phyloP scores from a whole-genome alignment of 2,797 vertebrate species.

The Setipinna tenuifilis region DNA sequence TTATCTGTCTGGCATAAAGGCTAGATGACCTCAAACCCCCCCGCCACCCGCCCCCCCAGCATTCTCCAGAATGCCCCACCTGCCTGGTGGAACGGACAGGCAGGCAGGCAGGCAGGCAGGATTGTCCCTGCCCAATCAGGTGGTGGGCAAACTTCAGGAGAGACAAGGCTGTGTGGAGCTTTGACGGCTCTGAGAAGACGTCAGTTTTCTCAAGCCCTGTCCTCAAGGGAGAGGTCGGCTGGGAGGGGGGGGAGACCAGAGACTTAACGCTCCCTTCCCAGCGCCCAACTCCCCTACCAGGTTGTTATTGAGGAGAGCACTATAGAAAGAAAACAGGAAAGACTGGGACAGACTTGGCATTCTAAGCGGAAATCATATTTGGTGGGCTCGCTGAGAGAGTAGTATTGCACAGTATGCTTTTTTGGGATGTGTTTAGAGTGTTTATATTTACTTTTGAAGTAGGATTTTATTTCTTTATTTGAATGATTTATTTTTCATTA shows the following conservation, averaged over 20 bases:
- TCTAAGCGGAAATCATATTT: not conserved
- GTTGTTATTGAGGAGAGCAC: not conserved
- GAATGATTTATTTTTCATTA: conserved; percentile 36
- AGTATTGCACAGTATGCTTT: conserved; percentile 55
- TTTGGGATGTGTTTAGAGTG: conserved; percentile 71
- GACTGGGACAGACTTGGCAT: conserved; percentile 11
- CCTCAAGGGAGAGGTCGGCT: not conserved
- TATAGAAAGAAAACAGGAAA: not conserved
- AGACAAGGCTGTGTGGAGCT: not conserved
- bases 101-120: not conserved
- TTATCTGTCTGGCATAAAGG: conserved; percentile 1
- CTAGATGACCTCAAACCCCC: not conserved
- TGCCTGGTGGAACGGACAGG: not conserved
- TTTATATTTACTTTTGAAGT: conserved; percentile 55
- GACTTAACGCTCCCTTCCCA: not conserved
- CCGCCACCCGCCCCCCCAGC: not conserved
- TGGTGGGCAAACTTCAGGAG: not conserved
- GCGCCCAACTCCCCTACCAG: not conserved
- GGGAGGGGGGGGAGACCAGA: not conserved
- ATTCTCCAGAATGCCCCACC: not conserved
- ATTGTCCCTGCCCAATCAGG: not conserved
- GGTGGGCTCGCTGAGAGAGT: conserved; percentile 55
- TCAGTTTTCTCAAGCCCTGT: not conserved
- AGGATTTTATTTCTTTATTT: conserved; percentile 44
- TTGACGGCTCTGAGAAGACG: not conserved